phyloP scores from a whole-genome alignment of 2,113 vertebrate species.

The Tragelaphus strepsiceros region DNA sequence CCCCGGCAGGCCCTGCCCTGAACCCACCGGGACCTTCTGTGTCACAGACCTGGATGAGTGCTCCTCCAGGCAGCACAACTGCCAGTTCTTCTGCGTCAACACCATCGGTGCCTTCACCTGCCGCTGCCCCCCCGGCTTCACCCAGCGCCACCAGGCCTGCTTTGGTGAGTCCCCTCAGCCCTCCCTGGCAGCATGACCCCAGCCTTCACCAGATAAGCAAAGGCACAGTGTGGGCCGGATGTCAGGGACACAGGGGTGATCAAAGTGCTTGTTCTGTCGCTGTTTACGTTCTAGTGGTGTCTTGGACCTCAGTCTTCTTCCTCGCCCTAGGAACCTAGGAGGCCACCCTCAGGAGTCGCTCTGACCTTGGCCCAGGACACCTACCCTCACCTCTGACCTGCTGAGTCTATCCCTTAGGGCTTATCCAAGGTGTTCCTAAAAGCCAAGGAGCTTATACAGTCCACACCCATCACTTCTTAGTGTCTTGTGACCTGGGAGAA shows the following conservation, averaged over 20 bases:
- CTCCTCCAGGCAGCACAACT: constrained; percentile 94
- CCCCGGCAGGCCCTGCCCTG: neutral
- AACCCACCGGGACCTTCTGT: neutral
- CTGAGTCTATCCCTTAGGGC: neutral
- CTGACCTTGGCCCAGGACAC: neutral
- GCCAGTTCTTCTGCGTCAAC: constrained; percentile 96
- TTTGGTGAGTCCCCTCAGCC: constrained; percentile 82
- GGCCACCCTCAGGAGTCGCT: neutral
- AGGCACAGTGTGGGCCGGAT: rapidly evolving
- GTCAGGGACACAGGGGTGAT: rapidly evolving
- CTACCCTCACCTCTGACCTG: neutral
- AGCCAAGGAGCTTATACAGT: neutral
- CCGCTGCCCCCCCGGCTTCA: constrained; percentile 93
- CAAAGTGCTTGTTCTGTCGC: neutral
- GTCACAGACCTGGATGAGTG: constrained; percentile 93
- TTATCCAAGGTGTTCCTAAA: neutral
- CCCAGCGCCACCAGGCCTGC: constrained; percentile 92
- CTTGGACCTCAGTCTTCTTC: neutral
- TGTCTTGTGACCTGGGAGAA: neutral
- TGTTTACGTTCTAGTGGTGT: neutral
- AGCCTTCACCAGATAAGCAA: neutral
- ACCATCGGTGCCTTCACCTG: constrained; percentile 92
- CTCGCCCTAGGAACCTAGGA: neutral
- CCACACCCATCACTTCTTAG: neutral
- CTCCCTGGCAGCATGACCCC: rapidly evolving